Evolutionary conservation across 2,888 invertebrate genomes (phyloP), one percentile per base, ranked within the genome.

Genomic region (Drosophila conformis): DNA sequence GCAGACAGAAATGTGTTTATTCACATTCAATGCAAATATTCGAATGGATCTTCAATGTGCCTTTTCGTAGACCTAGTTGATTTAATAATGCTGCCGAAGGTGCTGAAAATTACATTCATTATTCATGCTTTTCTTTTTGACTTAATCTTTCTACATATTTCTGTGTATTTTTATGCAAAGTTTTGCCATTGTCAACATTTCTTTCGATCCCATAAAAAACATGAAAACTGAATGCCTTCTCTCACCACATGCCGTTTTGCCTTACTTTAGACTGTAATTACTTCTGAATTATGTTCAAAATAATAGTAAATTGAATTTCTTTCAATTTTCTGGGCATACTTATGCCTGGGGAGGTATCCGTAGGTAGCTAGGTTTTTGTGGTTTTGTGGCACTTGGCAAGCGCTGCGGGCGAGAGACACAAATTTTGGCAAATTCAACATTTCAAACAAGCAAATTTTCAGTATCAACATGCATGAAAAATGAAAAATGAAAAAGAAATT

Each of bases 381-480:
- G 25, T 36, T 13, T 6, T 51, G 11, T 54, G 58, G 21, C 46
- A 57, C 18, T 73, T 76, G 76, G 78, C 76, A 72, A 77, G 49
- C 49, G 48, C 46, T 61, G 64, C 60, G 51, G 65, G 64, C 75
- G 61, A 62, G 65, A 48, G 56, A 72, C 48, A 48, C 25, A 57
- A 48, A 36, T 52, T 52, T 78, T 73, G 78, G 27, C 73, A 78
- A n/a, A 73, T 68, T 58, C 35, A 68, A 78, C 62, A 66, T 60
- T 59, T 36, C 51, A 76, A 62, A 62, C 59, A 63, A 35, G 52
- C 53, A 57, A 56, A 66, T 74, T 77, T 79, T 77, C 71, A 80
- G 78, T 78, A 80, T 64, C 71, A 67, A 53, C 42, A 51, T 42
- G 38, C 33, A 46, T 46, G 63, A 49, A 51, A 53, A 40, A 46